Base-by-base conservation (phyloP, 2,888 invertebrate genomes). In the Andricus curvator region DNA sequence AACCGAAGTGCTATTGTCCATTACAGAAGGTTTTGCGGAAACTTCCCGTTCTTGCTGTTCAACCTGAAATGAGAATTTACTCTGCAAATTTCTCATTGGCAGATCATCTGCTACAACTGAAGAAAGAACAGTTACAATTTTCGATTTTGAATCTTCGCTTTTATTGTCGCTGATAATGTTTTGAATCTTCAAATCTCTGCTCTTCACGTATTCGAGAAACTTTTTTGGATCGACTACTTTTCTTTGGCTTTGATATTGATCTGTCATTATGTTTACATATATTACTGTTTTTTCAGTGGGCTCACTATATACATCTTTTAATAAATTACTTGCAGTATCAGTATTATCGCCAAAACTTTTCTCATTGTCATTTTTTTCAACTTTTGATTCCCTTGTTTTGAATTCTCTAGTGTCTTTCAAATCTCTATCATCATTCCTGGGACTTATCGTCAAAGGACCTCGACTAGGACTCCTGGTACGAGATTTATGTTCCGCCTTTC, bases 1-100 rank as follows among this genome's bases (percentile, higher is more conserved):
- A 51, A 90, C 85, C 0, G 89, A 90, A 0, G 90, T 90, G 68
- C 89, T 90, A 8, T 86, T 88, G 77, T 91, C 88, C 13, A 82
- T 85, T 1, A 89, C 88, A 2, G 88, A 88, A 11, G 90, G 90
- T 78, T 89, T 90, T 0, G 86, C 89, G 0, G 86, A 86, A 15
- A 91, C 86, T 80, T 89, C 88, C 4, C 88, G 87, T 81, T 91
- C 90, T 22, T 80, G 86, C 37, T 85, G 85, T 29, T 87, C 85
- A 37, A 89, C 84, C 9, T 85, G 83, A 9, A 84, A 56, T 6
- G 84, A 56, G 51, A 74, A 56, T 33, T 33, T 51, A 51, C 9
- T 70, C 17, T 29, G 81, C 78, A 44, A 11, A 70, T 74, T 74
- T 56, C n/a, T 68, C 41, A 4, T 51, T 51, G 29, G n/a, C 56